Base-by-base conservation (phyloP, 2,888 invertebrate species). In the Cotesia congregata region DNA sequence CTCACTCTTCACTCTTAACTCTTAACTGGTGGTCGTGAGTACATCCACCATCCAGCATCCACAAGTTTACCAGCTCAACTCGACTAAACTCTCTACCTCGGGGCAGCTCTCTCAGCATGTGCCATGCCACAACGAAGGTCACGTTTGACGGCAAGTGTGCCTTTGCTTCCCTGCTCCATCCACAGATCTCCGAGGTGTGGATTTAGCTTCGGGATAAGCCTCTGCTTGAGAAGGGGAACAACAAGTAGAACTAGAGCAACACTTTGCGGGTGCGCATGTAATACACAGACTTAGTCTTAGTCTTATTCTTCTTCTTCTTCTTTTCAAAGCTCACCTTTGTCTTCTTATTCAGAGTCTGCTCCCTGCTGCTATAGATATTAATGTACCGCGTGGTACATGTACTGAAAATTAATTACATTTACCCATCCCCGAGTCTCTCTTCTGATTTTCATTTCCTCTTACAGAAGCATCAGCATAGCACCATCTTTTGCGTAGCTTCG, bases 401-500 rank as follows among this genome's bases (percentile, higher is more conserved):
- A 50, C 50, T 38, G 50, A 70, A 77, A 77, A 77, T 77, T 77
- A 77, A 74, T 77, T 77, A 77, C 77, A 77, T 73, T 70, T 68
- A 73, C 73, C 41, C 76, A 65, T 77, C n/a, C 73, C 30, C 68
- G 30, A 40, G 69, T 68, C 69, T 65, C 72, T 59, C 67, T 73
- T 80, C 77, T 78, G 76, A 81, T 81, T 79, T 75, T 79, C 74
- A 74, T 77, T 81, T 81, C 79, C 80, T 80, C 79, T 80, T 76
- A 73, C 79, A 79, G 76, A 62, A 72, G 12, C 50, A 50, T 50
- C 50, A 77, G 75, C 74, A 20, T 17, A 17, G 38, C n/a, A 62
- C 72, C 60, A 30, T 62, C 72, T 62, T 39, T 61, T 12, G 3
- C 61, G 17, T 20, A 41, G 50, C 67, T 64, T 73, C 64, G 3